Evolutionary conservation across 2,888 invertebrate genomes (phyloP), one percentile per base, ranked within the genome.

Genomic region (Lycocerus yunnanus): DNA sequence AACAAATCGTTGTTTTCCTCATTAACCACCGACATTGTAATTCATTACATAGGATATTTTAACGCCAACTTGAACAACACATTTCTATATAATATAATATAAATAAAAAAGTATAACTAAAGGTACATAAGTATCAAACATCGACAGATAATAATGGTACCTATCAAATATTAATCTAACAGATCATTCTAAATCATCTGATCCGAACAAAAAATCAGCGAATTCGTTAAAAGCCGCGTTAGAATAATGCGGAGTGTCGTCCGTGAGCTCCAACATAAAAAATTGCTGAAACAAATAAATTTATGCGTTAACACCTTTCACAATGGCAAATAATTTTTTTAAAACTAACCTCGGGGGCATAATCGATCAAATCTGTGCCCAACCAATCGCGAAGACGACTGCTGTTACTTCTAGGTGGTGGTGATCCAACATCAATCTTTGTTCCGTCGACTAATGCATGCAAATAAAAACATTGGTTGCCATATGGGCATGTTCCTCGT

Each of bases 391-490:
- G 66, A 60, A 66, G 65, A 18, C 60, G 61, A 10, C n/a, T 43
- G 58, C 66, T 72, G 9, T 20, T 58, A 13, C 74, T 71, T 11
- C 90, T 87, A 76, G 90, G 88, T 71, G 90, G 89, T 16, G 92
- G 92, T 72, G 91, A 90, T 14, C 93, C 93, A 68, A 93, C 92
- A 84, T 93, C 92, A 68, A 92, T 90, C 84, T 89, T 90, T 66
- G 89, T 91, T 9, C 96, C 95, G 85, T 94, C 93, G 1, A 93
- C 92, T 79, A 93, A 88, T 66, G 93, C 93, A 85, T 96, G 95
- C 75, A 92, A 90, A 84, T 96, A 96, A 85, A 95, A 96, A 84
- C 95, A 96, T 85, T 94, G 94, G 86, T 95, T 95, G 72, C 95
- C 95, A 86, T 96, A 96, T 2, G 95, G 95, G 87, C 96, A 96